These are phyloP conservation scores for Tribolium freemani DNA, from an alignment of 2,888 invertebrate genomes.

Conservation along the genomic window DNA sequence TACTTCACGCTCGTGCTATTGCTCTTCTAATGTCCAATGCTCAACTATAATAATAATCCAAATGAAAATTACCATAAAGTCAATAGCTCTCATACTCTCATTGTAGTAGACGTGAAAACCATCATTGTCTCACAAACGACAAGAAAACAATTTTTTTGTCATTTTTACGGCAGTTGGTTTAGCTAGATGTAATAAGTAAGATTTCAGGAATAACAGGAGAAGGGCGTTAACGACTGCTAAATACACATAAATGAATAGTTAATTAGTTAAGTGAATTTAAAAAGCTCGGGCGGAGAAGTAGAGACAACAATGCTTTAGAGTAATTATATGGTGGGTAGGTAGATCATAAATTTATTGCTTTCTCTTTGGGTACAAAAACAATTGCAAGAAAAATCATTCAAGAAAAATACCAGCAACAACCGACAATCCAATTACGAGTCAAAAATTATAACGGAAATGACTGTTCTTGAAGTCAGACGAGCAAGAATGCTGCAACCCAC, in stretches of 20 bases:
- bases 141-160: too few species aligned
- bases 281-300: neutral
- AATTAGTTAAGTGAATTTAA: neutral
- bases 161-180: neutral
- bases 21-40: neutral
- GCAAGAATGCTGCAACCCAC: conserved; percentile 55
- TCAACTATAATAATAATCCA: neutral
- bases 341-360: conserved; percentile 29
- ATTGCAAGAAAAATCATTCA: conserved; percentile 30
- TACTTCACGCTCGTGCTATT: conserved; percentile 19
- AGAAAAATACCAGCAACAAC: conserved; percentile 44
- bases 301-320: conserved; percentile 13
- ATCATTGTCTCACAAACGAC: neutral
- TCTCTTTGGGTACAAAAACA: conserved; percentile 29
- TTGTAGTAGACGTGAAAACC: neutral
- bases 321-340: conserved; percentile 18
- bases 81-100: neutral
- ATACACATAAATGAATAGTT: neutral
- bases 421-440: conserved; percentile 56
- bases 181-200: neutral
- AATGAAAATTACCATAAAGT: neutral
- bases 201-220: neutral
- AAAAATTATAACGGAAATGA: conserved; percentile 60
- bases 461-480: conserved; percentile 56
- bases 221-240: neutral